Evolutionary conservation across 2,113 vertebrate species (phyloP).

Genomic region (Dinomys branickii): DNA sequence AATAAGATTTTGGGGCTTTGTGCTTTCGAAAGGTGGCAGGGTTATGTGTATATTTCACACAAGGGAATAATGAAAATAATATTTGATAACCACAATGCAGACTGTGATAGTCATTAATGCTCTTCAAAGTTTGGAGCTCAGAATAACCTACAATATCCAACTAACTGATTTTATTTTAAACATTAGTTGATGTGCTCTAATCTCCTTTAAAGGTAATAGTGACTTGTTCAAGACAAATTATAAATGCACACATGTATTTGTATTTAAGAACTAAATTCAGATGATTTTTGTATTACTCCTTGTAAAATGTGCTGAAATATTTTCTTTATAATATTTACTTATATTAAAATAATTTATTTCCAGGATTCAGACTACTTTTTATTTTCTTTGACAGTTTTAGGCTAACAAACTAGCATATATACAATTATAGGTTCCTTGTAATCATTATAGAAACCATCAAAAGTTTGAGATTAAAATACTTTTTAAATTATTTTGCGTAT

Average conservation of each 20-base stretch:
- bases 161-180: not conserved
- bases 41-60: not conserved
- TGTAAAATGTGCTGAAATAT: not conserved
- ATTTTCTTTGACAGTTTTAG: not conserved
- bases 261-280: constrained; percentile 21
- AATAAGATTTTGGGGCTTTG: not conserved
- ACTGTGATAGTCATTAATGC: not conserved
- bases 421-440: not conserved
- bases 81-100: not conserved
- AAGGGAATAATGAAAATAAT: not conserved
- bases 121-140: not conserved
- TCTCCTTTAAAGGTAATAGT: not conserved
- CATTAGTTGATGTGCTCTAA: constrained; percentile 7
- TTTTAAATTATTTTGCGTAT: constrained; percentile 3
- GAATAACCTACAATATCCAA: not conserved
- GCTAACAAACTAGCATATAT: not conserved
- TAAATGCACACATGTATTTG: not conserved
- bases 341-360: not conserved
- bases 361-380: not conserved
- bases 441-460: constrained; percentile 12
- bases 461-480: constrained; percentile 1
- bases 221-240: not conserved
- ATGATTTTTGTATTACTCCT: not conserved
- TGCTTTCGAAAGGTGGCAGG: not conserved
- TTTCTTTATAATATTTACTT: constrained; percentile 36